Conservation (phyloP, 2,113 vertebrate species). For the Corythornis cristatus region DNA sequence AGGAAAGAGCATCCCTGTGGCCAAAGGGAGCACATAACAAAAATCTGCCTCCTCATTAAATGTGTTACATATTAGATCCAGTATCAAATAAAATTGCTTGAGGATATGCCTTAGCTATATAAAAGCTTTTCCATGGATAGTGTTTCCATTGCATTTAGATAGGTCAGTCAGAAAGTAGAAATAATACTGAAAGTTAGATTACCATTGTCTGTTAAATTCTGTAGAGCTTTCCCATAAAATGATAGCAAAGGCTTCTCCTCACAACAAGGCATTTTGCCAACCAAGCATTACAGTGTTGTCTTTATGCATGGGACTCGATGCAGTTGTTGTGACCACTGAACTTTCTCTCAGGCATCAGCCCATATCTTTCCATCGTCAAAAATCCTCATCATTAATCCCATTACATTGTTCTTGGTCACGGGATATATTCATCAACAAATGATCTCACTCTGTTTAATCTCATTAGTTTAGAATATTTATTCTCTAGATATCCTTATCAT, state of each 20-base stretch:
- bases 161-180: neutral
- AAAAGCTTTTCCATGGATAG: neutral
- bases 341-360: neutral
- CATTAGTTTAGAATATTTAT: constrained; percentile 1
- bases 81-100: neutral
- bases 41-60: neutral
- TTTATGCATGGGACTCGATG: neutral
- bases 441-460: constrained; percentile 23
- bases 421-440: constrained; percentile 19
- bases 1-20: neutral
- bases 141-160: neutral
- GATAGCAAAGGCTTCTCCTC: neutral
- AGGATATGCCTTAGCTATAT: neutral
- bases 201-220: neutral
- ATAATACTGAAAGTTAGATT: neutral
- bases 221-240: neutral
- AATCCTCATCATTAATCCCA: constrained; percentile 12
- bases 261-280: neutral
- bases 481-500: neutral
- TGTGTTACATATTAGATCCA: neutral
- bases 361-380: constrained; percentile 1
- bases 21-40: neutral
- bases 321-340: neutral
- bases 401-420: constrained; percentile 2
- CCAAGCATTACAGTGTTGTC: neutral